Evolutionary conservation across 1,140 invertebrate species (phyloP), one percentile per base, ranked within the genome.

Genomic region (Drosophila albomicans): DNA sequence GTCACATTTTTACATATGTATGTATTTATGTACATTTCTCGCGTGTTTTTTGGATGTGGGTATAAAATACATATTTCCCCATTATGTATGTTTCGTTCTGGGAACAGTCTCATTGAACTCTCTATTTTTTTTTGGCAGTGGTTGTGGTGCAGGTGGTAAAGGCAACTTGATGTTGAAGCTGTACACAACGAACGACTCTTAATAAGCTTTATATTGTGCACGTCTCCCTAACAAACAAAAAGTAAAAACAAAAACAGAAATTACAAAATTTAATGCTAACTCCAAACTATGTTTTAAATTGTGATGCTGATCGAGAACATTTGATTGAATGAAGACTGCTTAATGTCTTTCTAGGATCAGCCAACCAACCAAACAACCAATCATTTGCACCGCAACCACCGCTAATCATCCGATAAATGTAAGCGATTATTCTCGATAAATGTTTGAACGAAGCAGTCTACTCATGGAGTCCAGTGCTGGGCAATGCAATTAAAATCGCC

Each of bases 401-500:
- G 65, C 57, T 20, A 58, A 63, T 11, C 41, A 43, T 3, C 10
- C 43, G 10, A 43, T 56, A 43, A 73, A 58, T 66, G 62, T 52
- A 25, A 25, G 20, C 20, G 20, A 25, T 25, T 25, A 25, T 25
- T 25, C 20, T 38, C 43, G 10, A 43, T 56, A 43, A 73, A 58
- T 66, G 62, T 52, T 48, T 46, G 15, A 25, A 13, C 15, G 35
- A n/a, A 11, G 35, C 30, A 38, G 20, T 10, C 77, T 81, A 63
- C 57, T 56, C 56, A 45, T 32, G 54, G 35, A 69, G 51, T 32
- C 5, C 20, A 71, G 70, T 52, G 15, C 81, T 88, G 84, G 82
- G 82, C 81, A 81, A 88, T 88, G 85, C 85, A 88, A 85, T 89
- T 88, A 68, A 88, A 88, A 89, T 61, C 68, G 85, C 75, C 85